Evolutionary conservation across 2,797 vertebrate genomes (phyloP), one percentile per base, ranked within the genome.

Genomic region (Tamandua tetradactyla): DNA sequence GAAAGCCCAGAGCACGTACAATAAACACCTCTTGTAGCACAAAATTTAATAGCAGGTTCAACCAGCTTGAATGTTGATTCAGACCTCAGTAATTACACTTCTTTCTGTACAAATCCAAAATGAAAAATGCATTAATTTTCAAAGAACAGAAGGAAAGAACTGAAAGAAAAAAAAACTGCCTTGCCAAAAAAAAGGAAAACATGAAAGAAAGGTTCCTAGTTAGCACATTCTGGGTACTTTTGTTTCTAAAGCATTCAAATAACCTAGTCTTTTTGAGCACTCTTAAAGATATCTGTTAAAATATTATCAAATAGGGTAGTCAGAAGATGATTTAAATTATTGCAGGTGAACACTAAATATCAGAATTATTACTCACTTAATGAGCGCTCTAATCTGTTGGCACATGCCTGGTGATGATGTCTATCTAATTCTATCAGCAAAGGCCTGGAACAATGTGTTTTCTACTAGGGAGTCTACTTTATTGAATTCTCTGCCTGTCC

Each of bases 401-500:
- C 15, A 69, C 79, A 12, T 86, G 55, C 57, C 80, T 81, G 49
- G 94, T 92, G 88, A 89, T 92, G 91, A 89, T 32, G 35, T 23
- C 44, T 96, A 95, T 80, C 25, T 83, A 96, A 93, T 92, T 90
- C 57, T 47, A 89, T 68, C 22, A 85, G 80, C 25, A 80, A 55
- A 25, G 55, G 72, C 83, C 80, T 52, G 55, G 40, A 96, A 93
- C 89, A 83, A 94, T 42, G 15, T 89, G 93, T 69, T 74, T 94
- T 89, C 83, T 30, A 85, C 49, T 82, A 61, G 44, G 74, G 35
- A 66, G 35, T 83, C 61, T 88, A 18, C n/a, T 91, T 96, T 96
- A 97, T 95, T 94, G 82, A 97, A 97, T 96, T 94, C 74, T 23
- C 75, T 87, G 76, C 44, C 82, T 87, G 66, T 75, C 57, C 88